phyloP scores from a whole-genome alignment of 1,140 invertebrate genomes.

The Oedothorax gibbosus region DNA sequence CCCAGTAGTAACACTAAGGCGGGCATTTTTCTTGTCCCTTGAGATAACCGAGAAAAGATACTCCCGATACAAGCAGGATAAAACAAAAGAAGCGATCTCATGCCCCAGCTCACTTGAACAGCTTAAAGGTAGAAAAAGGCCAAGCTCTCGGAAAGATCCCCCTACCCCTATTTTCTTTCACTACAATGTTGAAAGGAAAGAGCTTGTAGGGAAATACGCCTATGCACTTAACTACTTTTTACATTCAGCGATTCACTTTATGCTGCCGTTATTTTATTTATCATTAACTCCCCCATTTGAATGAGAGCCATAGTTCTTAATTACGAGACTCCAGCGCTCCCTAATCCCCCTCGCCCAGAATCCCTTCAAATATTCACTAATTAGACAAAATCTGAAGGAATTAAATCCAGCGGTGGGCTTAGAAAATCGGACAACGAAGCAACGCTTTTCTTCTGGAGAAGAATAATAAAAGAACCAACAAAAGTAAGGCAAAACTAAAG shows the following conservation, averaged over 20 bases:
- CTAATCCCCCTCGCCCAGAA: slow-evolving; percentile 42
- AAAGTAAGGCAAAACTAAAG: slow-evolving; percentile 30
- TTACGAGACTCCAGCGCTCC: slow-evolving; percentile 32
- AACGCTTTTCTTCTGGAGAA: slow-evolving; percentile 25
- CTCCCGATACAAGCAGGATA: slow-evolving; percentile 29
- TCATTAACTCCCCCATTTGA: slow-evolving; percentile 56
- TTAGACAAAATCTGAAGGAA: slow-evolving; percentile 61
- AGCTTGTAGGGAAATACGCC: too few species aligned
- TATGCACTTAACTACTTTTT: too few species aligned
- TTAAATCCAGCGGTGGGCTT: slow-evolving; percentile 57
- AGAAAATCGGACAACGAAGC: slow-evolving; percentile 49
- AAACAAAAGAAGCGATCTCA: slow-evolving; percentile 41
- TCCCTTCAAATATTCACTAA: slow-evolving; percentile 62
- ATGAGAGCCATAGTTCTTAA: slow-evolving; percentile 60
- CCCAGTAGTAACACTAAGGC: slow-evolving; percentile 2
- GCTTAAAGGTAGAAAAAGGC: too few species aligned
- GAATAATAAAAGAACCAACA: slow-evolving; percentile 35
- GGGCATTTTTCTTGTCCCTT: slow-evolving; percentile 48
- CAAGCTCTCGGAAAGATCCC: too few species aligned
- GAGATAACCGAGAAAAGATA: slow-evolving; percentile 21
- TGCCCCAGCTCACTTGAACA: slow-evolving; percentile 27
- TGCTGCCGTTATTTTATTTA: slow-evolving; percentile 59
- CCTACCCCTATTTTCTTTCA: too few species aligned
- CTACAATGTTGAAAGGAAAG: too few species aligned
- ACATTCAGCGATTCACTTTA: too few species aligned